Percentiles rank a stretch among this genome's conserved stretches.
These are phyloP conservation scores for Trinectes maculatus DNA, from an alignment of 2,113 vertebrate genomes.

Conservation along the genomic window DNA sequence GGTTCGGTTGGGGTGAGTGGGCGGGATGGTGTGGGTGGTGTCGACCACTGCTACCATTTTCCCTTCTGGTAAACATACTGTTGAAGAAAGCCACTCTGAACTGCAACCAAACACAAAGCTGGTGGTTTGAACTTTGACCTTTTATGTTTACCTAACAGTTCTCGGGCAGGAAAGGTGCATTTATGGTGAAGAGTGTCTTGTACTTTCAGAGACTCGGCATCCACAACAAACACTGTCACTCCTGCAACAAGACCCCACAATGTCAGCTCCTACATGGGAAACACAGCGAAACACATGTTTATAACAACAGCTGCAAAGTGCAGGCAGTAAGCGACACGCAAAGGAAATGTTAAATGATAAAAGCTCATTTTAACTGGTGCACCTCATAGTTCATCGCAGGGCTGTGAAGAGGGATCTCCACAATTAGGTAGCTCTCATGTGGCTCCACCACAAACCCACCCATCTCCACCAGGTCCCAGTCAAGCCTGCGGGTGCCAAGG, in stretches of 20 bases:
- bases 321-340: too few species aligned
- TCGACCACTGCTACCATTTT: constrained; percentile 69
- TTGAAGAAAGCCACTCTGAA: background rate
- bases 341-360: background rate
- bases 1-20: constrained; percentile 60
- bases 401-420: constrained; percentile 59
- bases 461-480: constrained; percentile 65
- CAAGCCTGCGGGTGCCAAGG: constrained; percentile 49
- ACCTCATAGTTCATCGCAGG: constrained; percentile 61
- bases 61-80: constrained; percentile 75
- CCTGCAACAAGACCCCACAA: constrained; percentile 41
- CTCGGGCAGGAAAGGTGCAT: constrained; percentile 57
- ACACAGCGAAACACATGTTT: background rate
- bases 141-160: constrained; percentile 65
- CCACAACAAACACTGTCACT: constrained; percentile 50
- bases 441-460: constrained; percentile 47
- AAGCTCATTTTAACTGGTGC: too few species aligned
- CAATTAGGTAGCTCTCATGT: constrained; percentile 47
- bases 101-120: background rate
- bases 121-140: background rate
- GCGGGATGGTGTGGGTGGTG: constrained; percentile 63
- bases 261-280: constrained; percentile 44
- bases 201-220: constrained; percentile 32
- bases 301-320: background rate
- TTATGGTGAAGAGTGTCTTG: constrained; percentile 36